phyloP scores from a whole-genome alignment of 2,113 vertebrate species.

The Hyperoodon ampullatus region DNA sequence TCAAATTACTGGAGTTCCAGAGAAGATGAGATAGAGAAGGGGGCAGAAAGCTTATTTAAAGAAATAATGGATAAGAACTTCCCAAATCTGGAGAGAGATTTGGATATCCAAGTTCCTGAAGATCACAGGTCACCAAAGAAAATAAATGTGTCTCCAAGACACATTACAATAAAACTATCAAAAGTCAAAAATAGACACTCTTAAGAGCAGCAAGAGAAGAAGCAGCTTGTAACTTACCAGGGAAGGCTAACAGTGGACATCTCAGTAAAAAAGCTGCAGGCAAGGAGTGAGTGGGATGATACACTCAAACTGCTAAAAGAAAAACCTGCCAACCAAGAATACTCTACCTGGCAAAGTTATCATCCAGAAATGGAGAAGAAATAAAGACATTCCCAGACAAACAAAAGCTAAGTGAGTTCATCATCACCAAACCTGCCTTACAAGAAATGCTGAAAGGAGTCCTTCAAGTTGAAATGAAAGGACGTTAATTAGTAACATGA shows the following conservation, averaged over 20 bases:
- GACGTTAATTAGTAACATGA: too few relatives aligned
- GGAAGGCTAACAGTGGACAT: neutral
- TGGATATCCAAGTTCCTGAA: neutral
- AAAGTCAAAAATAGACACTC: neutral
- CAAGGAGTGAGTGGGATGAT: neutral
- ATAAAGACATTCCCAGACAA: too few relatives aligned
- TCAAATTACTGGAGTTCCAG: neutral
- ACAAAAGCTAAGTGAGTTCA: too few relatives aligned
- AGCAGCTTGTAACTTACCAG: neutral
- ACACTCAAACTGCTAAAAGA: neutral
- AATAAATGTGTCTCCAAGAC: neutral
- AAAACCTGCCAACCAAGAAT: neutral
- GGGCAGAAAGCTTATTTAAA: neutral
- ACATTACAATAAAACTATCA: neutral
- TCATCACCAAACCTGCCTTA: too few relatives aligned
- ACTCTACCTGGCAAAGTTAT: too few relatives aligned
- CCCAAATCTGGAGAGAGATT: neutral
- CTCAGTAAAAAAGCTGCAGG: neutral
- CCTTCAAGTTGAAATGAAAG: too few relatives aligned
- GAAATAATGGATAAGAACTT: neutral
- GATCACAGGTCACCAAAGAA: neutral
- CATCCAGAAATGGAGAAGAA: too few relatives aligned
- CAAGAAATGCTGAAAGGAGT: too few relatives aligned
- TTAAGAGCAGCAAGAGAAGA: neutral
- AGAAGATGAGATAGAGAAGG: neutral